phyloP scores from a whole-genome alignment of 2,113 vertebrate species.

The Silurus meridionalis region DNA sequence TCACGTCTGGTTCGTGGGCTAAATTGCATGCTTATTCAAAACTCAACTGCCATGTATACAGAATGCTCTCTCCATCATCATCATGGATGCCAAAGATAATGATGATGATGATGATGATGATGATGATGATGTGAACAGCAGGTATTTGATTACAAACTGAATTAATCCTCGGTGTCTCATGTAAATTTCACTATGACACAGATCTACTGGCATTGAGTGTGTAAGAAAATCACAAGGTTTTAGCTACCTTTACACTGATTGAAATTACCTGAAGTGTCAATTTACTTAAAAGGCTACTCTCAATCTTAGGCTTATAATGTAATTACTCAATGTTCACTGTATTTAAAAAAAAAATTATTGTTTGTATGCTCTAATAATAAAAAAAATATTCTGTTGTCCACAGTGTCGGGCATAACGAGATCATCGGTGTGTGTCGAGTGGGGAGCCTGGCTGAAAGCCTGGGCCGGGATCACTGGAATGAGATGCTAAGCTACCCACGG shows the following conservation, averaged over 20 bases:
- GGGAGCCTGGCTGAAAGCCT: constrained; percentile 89
- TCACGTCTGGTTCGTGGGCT: not conserved
- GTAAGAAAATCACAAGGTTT: not conserved
- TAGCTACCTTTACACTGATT: not conserved
- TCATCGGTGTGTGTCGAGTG: constrained; percentile 95
- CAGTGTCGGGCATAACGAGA: constrained; percentile 98
- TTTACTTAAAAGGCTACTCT: not conserved
- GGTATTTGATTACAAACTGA: constrained; percentile 8
- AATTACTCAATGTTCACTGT: not conserved
- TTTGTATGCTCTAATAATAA: too few species aligned
- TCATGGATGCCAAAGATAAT: too few species aligned
- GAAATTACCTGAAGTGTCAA: not conserved
- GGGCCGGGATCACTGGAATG: constrained; percentile 95
- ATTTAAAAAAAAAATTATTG: too few species aligned
- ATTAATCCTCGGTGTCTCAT: not conserved
- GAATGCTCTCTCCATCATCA: not conserved
- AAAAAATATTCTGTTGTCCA: constrained; percentile 53
- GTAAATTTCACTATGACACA: not conserved
- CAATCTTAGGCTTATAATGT: not conserved
- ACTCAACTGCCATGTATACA: not conserved
- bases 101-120: not conserved
- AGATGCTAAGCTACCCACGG: constrained; percentile 93
- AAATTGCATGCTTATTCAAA: not conserved
- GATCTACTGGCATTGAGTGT: not conserved
- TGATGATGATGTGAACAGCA: constrained; percentile 3